Percentiles rank a stretch among this genome's conserved stretches.
These are phyloP conservation scores for Lasius platythorax DNA, from an alignment of 2,888 invertebrate genomes.

Conservation along the genomic window DNA sequence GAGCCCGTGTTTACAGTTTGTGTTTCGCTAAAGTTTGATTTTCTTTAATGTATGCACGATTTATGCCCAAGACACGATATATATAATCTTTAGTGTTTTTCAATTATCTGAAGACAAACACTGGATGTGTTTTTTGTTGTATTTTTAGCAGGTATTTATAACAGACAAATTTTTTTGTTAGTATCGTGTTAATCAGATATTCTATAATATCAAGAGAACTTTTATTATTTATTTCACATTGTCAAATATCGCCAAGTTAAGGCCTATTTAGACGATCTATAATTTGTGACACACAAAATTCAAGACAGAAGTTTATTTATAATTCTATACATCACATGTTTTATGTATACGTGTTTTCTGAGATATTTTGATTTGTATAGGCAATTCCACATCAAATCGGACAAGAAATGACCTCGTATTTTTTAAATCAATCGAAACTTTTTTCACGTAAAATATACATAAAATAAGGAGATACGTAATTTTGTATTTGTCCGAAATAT, in stretches of 20 bases:
- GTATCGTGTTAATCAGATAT: constrained; percentile 6
- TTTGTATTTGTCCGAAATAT: no score
- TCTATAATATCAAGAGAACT: neutral
- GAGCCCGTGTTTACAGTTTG: constrained; percentile 18
- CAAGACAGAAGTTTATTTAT: neutral
- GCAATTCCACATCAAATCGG: no score
- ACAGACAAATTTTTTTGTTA: neutral
- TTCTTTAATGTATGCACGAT: constrained; percentile 58
- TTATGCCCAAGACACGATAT: constrained; percentile 50
- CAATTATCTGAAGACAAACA: constrained; percentile 12
- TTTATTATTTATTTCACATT: constrained; percentile 10
- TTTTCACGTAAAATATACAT: no score
- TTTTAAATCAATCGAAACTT: no score
- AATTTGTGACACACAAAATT: neutral
- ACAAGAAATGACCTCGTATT: no score
- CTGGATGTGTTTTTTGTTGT: neutral
- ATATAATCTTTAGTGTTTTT: constrained; percentile 1
- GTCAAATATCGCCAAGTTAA: constrained; percentile 16
- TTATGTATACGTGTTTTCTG: no score
- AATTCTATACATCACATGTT: neutral
- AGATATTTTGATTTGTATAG: neutral
- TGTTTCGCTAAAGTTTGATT: constrained; percentile 49
- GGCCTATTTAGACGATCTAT: neutral
- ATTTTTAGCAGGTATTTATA: constrained; percentile 2
- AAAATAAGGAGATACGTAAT: no score